A percentile compares a stretch with the other conserved stretches of the same genome.
These are phyloP conservation scores for Siniperca obscura DNA, from an alignment of 2,797 vertebrate species.

Conservation along the genomic window DNA sequence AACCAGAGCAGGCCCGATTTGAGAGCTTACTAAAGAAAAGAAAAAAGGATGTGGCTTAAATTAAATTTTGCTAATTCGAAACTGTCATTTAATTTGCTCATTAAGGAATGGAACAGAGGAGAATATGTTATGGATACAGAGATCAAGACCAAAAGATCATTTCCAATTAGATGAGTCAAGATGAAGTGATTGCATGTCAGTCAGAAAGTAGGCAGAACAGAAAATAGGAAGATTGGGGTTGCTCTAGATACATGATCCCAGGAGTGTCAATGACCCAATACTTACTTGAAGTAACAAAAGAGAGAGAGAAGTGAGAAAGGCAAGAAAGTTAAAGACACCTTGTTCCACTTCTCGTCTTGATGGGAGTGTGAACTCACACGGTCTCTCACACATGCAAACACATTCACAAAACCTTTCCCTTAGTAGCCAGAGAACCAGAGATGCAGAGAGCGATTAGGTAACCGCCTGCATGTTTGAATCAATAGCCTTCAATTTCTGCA, in stretches of 20 bases:
- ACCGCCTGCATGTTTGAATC: slow-evolving; percentile 28
- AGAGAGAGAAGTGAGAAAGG: slow-evolving; percentile 39
- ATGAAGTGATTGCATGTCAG: slow-evolving; percentile 42
- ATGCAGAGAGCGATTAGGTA: slow-evolving; percentile 30
- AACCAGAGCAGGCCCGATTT: slow-evolving; percentile 49
- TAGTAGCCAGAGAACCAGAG: slow-evolving; percentile 25
- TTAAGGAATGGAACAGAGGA: slow-evolving; percentile 1
- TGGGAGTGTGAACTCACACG: background rate
- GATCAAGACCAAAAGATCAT: slow-evolving; percentile 27
- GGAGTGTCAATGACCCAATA: slow-evolving; percentile 70
- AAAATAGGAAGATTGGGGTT: slow-evolving; percentile 78
- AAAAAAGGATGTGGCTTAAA: slow-evolving; percentile 13
- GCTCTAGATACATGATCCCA: slow-evolving; percentile 78
- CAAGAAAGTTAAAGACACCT: slow-evolving; percentile 48
- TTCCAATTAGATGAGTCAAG: slow-evolving; percentile 42
- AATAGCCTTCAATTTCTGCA: slow-evolving; percentile 42
- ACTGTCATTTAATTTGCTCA: slow-evolving; percentile 19
- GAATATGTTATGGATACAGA: slow-evolving; percentile 23
- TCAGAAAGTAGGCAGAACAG: slow-evolving; percentile 65
- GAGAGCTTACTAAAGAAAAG: slow-evolving; percentile 17
- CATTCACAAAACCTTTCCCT: slow-evolving; percentile 19
- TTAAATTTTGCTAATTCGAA: slow-evolving; percentile 30
- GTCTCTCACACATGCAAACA: background rate
- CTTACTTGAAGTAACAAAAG: slow-evolving; percentile 48
- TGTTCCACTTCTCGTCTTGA: slow-evolving; percentile 18